These are phyloP conservation scores for Cremastobaeus sp. DNA, from an alignment of 2,888 invertebrate genomes.

Conservation along the genomic window DNA sequence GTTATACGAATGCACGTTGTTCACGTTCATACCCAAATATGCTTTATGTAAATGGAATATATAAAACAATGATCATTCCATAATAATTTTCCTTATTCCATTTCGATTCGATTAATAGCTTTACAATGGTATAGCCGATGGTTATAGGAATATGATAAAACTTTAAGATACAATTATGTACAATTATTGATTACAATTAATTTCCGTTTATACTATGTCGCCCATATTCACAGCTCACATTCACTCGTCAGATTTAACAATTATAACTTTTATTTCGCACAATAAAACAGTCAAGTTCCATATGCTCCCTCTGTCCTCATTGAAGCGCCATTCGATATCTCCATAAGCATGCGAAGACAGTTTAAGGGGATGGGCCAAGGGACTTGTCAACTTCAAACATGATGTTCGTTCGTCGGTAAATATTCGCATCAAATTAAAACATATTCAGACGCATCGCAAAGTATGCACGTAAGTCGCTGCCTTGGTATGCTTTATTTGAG, in stretches of 20 bases:
- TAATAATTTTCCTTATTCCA: constrained; percentile 31
- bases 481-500: too few relatives aligned
- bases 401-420: too few relatives aligned
- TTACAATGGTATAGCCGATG: constrained; percentile 70
- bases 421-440: too few relatives aligned
- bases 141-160: constrained; percentile 77
- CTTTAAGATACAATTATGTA: constrained; percentile 76
- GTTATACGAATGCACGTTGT: constrained; percentile 15
- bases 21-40: constrained; percentile 32
- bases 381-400: too few relatives aligned
- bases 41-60: constrained; percentile 70
- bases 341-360: constrained; percentile 48
- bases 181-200: constrained; percentile 68
- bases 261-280: constrained; percentile 56
- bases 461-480: too few relatives aligned
- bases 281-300: constrained; percentile 53
- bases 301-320: constrained; percentile 48
- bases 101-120: constrained; percentile 71
- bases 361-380: too few relatives aligned
- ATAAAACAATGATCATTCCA: constrained; percentile 71
- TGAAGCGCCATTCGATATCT: constrained; percentile 31
- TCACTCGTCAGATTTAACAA: constrained; percentile 59
- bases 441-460: too few relatives aligned
- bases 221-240: constrained; percentile 40
- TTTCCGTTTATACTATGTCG: constrained; percentile 36